phyloP scores from a whole-genome alignment of 2,888 invertebrate genomes.

The Ischnus inquisitorius region DNA sequence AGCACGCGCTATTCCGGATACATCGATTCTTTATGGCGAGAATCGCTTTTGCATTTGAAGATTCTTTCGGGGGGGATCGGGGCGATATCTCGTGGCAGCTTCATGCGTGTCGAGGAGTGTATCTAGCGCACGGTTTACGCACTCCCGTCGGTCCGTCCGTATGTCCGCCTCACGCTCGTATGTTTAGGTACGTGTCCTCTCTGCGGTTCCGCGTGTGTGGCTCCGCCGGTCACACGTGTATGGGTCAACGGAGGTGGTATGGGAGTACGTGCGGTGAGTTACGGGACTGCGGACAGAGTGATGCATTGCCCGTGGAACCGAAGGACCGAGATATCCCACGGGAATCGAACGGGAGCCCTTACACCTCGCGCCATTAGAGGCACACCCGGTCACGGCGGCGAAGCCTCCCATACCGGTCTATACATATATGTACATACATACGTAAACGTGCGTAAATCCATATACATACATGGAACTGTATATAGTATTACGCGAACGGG shows the following conservation, averaged over 20 bases:
- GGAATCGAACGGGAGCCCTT: slow-evolving; percentile 82
- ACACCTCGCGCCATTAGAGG: slow-evolving; percentile 81
- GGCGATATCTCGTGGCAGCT: background rate
- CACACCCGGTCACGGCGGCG: slow-evolving; percentile 60
- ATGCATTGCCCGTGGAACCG: slow-evolving; percentile 83
- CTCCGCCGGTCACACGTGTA: slow-evolving; percentile 70
- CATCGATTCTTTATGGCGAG: too few relatives aligned
- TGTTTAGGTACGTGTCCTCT: slow-evolving; percentile 64
- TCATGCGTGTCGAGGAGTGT: slow-evolving; percentile 67
- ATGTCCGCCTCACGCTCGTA: slow-evolving; percentile 26
- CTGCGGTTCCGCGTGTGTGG: slow-evolving; percentile 71
- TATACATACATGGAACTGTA: slow-evolving; percentile 20
- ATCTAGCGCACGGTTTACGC: slow-evolving; percentile 13
- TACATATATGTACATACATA: slow-evolving; percentile 4
- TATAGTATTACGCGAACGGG: slow-evolving; percentile 48
- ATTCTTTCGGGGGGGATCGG: background rate
- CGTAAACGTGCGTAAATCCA: slow-evolving; percentile 11
- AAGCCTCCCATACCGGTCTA: slow-evolving; percentile 30
- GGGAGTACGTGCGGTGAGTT: slow-evolving; percentile 79
- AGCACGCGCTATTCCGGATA: too few relatives aligned
- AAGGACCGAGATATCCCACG: slow-evolving; percentile 82
- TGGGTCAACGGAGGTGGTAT: slow-evolving; percentile 47
- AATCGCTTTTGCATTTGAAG: too few relatives aligned
- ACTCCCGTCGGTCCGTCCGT: slow-evolving; percentile 9
- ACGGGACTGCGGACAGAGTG: slow-evolving; percentile 85